phyloP scores from a whole-genome alignment of 2,113 vertebrate genomes.

The Tenrec ecaudatus region DNA sequence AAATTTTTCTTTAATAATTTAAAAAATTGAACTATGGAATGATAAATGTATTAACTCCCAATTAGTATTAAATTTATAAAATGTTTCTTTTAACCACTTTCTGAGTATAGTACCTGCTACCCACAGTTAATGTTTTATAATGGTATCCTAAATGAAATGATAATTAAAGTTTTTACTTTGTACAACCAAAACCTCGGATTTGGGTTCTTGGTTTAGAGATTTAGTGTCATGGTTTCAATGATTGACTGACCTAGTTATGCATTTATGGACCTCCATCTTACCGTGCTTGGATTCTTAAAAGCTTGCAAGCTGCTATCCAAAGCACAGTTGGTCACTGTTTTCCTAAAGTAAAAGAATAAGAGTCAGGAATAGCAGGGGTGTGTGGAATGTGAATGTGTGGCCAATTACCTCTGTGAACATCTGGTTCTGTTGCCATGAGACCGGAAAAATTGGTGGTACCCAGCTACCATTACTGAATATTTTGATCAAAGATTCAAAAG shows the following conservation, averaged over 20 bases:
- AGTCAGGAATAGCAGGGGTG: background rate
- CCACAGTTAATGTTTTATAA: background rate
- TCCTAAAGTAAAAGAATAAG: background rate
- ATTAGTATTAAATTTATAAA: no score
- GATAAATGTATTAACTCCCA: no score
- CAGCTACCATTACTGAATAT: background rate
- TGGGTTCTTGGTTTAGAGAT: background rate
- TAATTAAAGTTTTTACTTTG: background rate
- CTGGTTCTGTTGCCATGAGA: background rate
- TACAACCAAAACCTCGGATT: background rate
- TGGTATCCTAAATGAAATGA: background rate
- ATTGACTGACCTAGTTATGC: background rate
- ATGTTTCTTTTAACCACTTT: background rate
- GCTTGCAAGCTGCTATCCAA: background rate
- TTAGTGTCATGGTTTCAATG: background rate
- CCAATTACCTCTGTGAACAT: background rate
- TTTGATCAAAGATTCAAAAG: background rate
- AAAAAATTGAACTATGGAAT: background rate
- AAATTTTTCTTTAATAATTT: background rate
- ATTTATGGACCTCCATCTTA: background rate
- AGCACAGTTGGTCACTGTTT: background rate
- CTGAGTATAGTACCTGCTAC: no score
- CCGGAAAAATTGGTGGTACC: background rate
- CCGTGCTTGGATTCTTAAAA: background rate
- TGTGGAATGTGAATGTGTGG: background rate